A percentile compares a stretch with the other conserved stretches of the same genome.
These are phyloP conservation scores for Pseudobourletiella spinata DNA, from an alignment of 1,140 invertebrate genomes.

Conservation along the genomic window DNA sequence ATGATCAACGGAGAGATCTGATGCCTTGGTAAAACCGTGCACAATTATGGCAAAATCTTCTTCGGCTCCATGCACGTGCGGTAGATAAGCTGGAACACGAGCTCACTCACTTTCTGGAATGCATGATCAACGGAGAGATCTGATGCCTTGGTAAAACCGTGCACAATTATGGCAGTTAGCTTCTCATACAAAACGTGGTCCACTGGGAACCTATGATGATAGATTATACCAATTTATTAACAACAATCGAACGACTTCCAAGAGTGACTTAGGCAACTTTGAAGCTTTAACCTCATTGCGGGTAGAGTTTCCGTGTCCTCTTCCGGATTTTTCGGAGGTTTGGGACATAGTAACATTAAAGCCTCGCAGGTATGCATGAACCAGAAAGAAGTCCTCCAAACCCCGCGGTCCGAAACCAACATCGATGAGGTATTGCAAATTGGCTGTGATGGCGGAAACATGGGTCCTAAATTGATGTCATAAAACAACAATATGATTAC, in stretches of 20 bases:
- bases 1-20: background rate
- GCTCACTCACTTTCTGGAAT: slow-evolving; percentile 10
- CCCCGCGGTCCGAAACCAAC: slow-evolving; percentile 12
- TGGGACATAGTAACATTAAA: slow-evolving; percentile 14
- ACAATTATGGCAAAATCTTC: slow-evolving; percentile 4
- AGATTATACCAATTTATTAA: too few species aligned
- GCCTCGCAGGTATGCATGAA: slow-evolving; percentile 14
- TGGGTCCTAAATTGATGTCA: slow-evolving; percentile 6
- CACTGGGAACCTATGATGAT: slow-evolving; percentile 8
- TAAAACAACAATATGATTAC: background rate
- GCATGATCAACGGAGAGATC: background rate
- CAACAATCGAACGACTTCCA: too few species aligned
- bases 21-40: slow-evolving; percentile 10
- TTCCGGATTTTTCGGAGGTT: background rate
- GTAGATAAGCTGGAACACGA: slow-evolving; percentile 22
- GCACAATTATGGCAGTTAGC: slow-evolving; percentile 6
- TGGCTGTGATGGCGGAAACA: slow-evolving; percentile 12
- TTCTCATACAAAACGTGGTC: slow-evolving; percentile 15
- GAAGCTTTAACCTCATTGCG: background rate
- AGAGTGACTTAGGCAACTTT: too few species aligned
- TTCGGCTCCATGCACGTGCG: slow-evolving; percentile 16
- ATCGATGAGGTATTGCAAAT: slow-evolving; percentile 11
- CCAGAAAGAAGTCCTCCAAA: slow-evolving; percentile 17
- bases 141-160: slow-evolving; percentile 13
- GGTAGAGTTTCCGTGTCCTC: background rate